Base-by-base conservation (phyloP, 2,797 vertebrate genomes). In the Poeciliopsis gracilis region DNA sequence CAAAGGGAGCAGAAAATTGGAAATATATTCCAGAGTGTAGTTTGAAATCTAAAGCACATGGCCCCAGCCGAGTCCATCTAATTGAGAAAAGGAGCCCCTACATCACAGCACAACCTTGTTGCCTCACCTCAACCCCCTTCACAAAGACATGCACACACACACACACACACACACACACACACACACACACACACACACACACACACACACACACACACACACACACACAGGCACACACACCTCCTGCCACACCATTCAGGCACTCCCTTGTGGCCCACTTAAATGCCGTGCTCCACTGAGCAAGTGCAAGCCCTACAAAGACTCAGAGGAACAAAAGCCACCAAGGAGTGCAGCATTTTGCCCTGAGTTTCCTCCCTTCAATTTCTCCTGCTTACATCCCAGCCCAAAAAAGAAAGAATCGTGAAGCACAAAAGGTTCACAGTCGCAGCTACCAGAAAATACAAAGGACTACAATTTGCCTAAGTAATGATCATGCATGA, bases 201-300 rank as follows among this genome's bases (percentile, higher is more conserved):
- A 55, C 73, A 75, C 89, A 82, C 76, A 92, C 91, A 93, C 88
- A 63, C 51, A 79, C 77, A 74, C 49, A 79, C 51, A 79, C 77
- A 74, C 49, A 79, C 55, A 79, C 61, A 61, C 47, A 69, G 41
- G 63, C 73, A 75, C 89, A 82, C 76, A 92, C 91, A 93, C 88
- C 88, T 87, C 83, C 90, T 92, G 87, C 92, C 88, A 92, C 91
- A 89, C 90, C 89, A 93, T 94, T 94, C 93, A 96, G 92, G 77
- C 90, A 86, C 93, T 96, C 96, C 95, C 96, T 92, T 93, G 95
- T 95, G 96, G 95, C 92, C 95, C 95, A 96, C 96, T 96, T 96
- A 96, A 96, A 94, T 86, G 90, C 93, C 91, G 90, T 94, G 93
- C 95, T 95, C 94, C 91, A 91, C 90, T 92, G 94, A 94, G 89